A percentile compares a stretch with the other conserved stretches of the same genome.
Evolutionary conservation across 2,113 vertebrate genomes (phyloP).

Genomic region (Pollachius pollachius): DNA sequence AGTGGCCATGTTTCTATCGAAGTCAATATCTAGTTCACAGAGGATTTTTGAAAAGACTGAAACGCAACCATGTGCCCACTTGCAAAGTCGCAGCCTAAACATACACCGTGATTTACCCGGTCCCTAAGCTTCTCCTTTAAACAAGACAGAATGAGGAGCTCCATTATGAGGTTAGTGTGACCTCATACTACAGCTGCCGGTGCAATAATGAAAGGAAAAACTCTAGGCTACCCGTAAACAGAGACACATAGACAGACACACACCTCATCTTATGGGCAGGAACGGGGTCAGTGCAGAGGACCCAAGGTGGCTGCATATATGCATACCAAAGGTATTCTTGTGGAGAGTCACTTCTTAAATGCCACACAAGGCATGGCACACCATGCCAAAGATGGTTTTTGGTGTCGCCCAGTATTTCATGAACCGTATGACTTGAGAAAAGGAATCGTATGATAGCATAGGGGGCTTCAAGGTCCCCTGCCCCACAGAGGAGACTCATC

Average conservation of each 20-base stretch:
- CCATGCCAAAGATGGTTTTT: too few relatives aligned
- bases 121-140: slow-evolving; percentile 34
- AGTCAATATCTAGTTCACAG: too few relatives aligned
- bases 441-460: too few relatives aligned
- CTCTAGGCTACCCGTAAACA: slow-evolving; percentile 13
- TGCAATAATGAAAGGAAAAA: slow-evolving; percentile 39
- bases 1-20: too few relatives aligned
- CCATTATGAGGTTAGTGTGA: slow-evolving; percentile 45
- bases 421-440: too few relatives aligned
- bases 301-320: not conserved
- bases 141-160: slow-evolving; percentile 29
- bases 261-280: not conserved
- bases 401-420: too few relatives aligned
- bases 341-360: too few relatives aligned
- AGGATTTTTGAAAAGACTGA: too few relatives aligned
- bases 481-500: too few relatives aligned
- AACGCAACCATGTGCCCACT: not conserved
- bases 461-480: too few relatives aligned
- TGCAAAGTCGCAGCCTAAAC: slow-evolving; percentile 7
- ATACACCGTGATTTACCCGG: slow-evolving; percentile 1
- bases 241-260: slow-evolving; percentile 17
- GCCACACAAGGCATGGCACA: too few relatives aligned
- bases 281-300: not conserved
- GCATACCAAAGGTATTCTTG: too few relatives aligned
- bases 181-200: slow-evolving; percentile 46